Conservation (phyloP, 1,140 invertebrate genomes). For the Chelonus insularis region DNA sequence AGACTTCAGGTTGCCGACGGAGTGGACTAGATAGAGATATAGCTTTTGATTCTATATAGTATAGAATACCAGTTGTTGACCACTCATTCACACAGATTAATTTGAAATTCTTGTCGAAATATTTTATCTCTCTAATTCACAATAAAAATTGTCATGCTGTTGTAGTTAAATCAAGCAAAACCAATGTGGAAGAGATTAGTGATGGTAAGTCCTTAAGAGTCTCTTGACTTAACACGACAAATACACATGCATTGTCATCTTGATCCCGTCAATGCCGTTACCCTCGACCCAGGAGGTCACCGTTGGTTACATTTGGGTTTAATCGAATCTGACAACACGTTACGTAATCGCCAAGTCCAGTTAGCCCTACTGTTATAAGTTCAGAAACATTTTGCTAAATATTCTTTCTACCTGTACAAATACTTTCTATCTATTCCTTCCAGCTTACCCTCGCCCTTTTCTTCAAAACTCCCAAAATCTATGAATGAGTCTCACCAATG, state of each 20-base stretch:
- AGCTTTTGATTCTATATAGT: conserved; percentile 47
- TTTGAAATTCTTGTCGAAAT: neutral
- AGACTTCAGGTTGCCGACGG: conserved; percentile 14
- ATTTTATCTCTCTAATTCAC: no score
- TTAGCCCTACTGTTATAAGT: neutral
- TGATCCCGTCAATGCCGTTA: conserved; percentile 42
- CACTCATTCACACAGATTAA: neutral
- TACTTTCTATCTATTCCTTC: conserved; percentile 9
- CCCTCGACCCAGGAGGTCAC: conserved; percentile 29
- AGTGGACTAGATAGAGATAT: conserved; percentile 51
- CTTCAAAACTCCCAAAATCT: conserved; percentile 15
- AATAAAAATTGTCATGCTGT: no score
- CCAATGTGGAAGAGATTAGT: conserved; percentile 16
- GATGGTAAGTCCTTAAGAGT: conserved; percentile 27
- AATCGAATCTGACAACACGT: conserved; percentile 47
- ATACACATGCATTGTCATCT: conserved; percentile 40
- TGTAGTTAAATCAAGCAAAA: neutral
- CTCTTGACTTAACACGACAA: conserved; percentile 44
- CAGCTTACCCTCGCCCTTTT: neutral
- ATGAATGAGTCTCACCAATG: conserved; percentile 50
- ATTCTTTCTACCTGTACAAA: conserved; percentile 17
- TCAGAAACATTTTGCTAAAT: conserved; percentile 22
- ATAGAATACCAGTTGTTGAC: neutral
- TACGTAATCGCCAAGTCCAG: conserved; percentile 44
- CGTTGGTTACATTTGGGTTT: conserved; percentile 37